A percentile compares a stretch with the other conserved stretches of the same genome.
Evolutionary conservation across 2,888 invertebrate species (phyloP).

Genomic region (Girardia tigrina): DNA sequence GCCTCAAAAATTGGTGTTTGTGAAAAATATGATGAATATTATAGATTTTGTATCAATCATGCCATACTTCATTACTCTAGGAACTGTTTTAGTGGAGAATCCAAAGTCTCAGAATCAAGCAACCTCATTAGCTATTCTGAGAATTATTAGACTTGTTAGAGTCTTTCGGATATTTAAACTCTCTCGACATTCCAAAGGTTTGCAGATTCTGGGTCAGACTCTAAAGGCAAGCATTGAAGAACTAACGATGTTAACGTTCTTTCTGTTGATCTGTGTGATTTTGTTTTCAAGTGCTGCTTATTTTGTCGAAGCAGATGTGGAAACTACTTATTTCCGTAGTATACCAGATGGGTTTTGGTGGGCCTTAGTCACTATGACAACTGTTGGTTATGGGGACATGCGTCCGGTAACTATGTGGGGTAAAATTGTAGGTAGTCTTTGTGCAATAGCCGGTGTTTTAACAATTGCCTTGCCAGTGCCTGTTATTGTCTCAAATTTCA

Average conservation of each 20-base stretch:
- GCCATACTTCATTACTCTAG: conserved; percentile 97
- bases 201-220: conserved; percentile 93
- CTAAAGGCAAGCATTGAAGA: conserved; percentile 98
- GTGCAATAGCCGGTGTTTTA: conserved; percentile 96
- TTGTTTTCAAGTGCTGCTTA: conserved; percentile 86
- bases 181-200: conserved; percentile 95
- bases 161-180: conserved; percentile 99
- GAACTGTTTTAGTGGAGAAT: conserved; percentile 72
- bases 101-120: conserved; percentile 40
- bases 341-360: conserved; percentile 92
- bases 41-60: conserved; percentile 98
- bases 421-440: conserved; percentile 73
- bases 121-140: conserved; percentile 69
- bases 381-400: conserved; percentile 99
- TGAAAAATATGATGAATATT: conserved; percentile 97
- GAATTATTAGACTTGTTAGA: conserved; percentile 94
- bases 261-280: conserved; percentile 93
- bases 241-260: conserved; percentile 96
- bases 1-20: conserved; percentile 95
- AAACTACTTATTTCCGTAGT: conserved; percentile 78
- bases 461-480: conserved; percentile 97
- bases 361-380: conserved; percentile 81
- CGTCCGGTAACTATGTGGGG: conserved; percentile 97
- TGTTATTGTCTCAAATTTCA: conserved; percentile 99
- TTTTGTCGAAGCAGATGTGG: conserved; percentile 82